Base-by-base conservation (phyloP, 2,888 invertebrate genomes). In the Therioaphis trifolii region DNA sequence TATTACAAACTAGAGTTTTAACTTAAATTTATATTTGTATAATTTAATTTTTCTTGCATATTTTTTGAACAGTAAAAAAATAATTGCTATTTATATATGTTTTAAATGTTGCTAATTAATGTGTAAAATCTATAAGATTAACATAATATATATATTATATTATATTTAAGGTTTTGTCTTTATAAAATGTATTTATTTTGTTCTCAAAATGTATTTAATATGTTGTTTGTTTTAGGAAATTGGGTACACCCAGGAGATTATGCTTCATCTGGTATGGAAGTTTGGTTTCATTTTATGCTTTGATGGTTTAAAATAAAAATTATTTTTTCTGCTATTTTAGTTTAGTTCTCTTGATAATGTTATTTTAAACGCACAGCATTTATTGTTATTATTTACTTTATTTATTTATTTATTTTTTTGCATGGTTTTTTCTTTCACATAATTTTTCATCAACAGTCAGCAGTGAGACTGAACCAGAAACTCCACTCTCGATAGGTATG, bases 191-290 rank as follows among this genome's bases (percentile, higher is more conserved):
- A n/a, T n/a, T n/a, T n/a, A n/a, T n/a, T n/a, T n/a, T n/a, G n/a
- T n/a, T n/a, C n/a, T n/a, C n/a, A n/a, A n/a, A n/a, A n/a, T n/a
- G n/a, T n/a, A n/a, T n/a, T n/a, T n/a, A n/a, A n/a, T n/a, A n/a
- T n/a, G n/a, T n/a, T n/a, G n/a, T n/a, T n/a, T n/a, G n/a, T 84
- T 84, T 85, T 90, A 95, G 97, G 98, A 88, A 96, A 96, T 90
- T 96, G 96, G 95, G 98, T 99, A 86, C 98, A 98, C 91, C 98
- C 98, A 86, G 98, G 98, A 88, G 99, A 99, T 91, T 99, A 98
- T 90, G 98, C 99, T 85, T 98, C 98, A 86, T 98, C 98, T 90
- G 98, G 98, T 99, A 93, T 89, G 91, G 89, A 87, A 85, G 52
- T 84, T 84, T 85, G 86, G 77, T 86, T 61, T 84, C 79, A 40